Percentiles rank a stretch among this genome's conserved stretches.
Evolutionary conservation across 2,113 vertebrate genomes (phyloP).

Genomic region (Rhombomys opimus): DNA sequence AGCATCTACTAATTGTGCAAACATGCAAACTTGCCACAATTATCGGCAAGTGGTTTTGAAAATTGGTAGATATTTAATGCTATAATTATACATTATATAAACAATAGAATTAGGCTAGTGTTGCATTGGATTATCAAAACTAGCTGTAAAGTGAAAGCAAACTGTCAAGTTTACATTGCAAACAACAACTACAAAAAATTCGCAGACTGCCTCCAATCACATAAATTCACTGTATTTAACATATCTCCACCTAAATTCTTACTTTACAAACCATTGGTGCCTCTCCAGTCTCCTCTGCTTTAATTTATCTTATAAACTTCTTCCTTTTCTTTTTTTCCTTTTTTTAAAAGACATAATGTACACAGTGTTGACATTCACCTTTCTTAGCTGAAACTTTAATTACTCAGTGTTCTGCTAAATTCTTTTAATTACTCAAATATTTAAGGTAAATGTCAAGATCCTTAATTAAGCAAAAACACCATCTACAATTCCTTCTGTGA

Average conservation of each 20-base stretch:
- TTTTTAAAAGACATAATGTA: neutral
- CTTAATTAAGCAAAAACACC: neutral
- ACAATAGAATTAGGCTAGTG: neutral
- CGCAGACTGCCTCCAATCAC: neutral
- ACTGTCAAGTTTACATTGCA: neutral
- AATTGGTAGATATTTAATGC: neutral
- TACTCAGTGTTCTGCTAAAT: neutral
- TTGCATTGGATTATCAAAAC: neutral
- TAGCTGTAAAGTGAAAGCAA: neutral
- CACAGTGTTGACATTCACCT: neutral
- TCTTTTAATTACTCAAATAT: slow-evolving; percentile 1
- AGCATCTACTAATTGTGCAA: slow-evolving; percentile 42
- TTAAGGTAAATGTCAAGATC: neutral
- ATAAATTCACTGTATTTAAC: neutral
- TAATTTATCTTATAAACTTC: neutral
- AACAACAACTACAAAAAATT: neutral
- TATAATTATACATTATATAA: neutral
- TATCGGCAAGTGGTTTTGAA: neutral
- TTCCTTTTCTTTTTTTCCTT: neutral
- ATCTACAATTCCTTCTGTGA: neutral
- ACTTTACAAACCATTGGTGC: neutral
- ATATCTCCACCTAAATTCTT: neutral
- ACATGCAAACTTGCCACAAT: slow-evolving; percentile 67
- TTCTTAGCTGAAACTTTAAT: neutral
- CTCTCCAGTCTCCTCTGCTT: neutral